These are phyloP conservation scores for Trimorus sp. DNA, from an alignment of 2,888 invertebrate genomes.

Conservation along the genomic window DNA sequence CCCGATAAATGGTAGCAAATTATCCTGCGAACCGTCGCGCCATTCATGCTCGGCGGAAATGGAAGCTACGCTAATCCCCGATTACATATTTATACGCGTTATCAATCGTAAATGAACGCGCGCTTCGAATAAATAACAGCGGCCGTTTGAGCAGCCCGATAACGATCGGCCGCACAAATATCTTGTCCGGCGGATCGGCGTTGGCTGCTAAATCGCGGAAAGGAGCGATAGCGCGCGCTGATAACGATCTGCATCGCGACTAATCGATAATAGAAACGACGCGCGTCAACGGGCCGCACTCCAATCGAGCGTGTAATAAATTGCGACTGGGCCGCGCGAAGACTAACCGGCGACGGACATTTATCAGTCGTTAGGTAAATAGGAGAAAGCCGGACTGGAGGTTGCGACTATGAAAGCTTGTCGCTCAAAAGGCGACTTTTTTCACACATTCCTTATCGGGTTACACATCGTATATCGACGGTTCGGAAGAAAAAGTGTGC, in stretches of 20 bases:
- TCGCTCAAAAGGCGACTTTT: no score
- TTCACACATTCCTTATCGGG: no score
- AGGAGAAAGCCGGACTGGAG: constrained; percentile 56
- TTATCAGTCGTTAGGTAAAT: constrained; percentile 67
- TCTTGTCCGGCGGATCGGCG: no score
- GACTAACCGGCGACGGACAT: constrained; percentile 65
- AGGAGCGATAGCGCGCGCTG: no score
- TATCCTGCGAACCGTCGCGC: no score
- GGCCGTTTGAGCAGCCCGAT: constrained; percentile 42
- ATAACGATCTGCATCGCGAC: constrained; percentile 38
- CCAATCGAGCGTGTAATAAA: constrained; percentile 67
- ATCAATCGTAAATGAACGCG: constrained; percentile 3
- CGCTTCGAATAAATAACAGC: constrained; percentile 34
- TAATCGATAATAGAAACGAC: constrained; percentile 67
- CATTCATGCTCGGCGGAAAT: no score
- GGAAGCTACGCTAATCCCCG: background rate
- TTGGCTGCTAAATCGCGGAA: no score
- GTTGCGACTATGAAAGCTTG: no score
- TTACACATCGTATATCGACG: no score
- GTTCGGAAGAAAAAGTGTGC: no score
- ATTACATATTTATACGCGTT: constrained; percentile 21
- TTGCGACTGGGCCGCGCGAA: constrained; percentile 53
- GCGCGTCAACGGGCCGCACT: constrained; percentile 56
- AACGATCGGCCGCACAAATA: constrained; percentile 45
- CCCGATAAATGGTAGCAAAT: no score